Evolutionary conservation across 1,140 invertebrate genomes (phyloP), one percentile per base, ranked within the genome.

Genomic region (Pseudoatta argentina): DNA sequence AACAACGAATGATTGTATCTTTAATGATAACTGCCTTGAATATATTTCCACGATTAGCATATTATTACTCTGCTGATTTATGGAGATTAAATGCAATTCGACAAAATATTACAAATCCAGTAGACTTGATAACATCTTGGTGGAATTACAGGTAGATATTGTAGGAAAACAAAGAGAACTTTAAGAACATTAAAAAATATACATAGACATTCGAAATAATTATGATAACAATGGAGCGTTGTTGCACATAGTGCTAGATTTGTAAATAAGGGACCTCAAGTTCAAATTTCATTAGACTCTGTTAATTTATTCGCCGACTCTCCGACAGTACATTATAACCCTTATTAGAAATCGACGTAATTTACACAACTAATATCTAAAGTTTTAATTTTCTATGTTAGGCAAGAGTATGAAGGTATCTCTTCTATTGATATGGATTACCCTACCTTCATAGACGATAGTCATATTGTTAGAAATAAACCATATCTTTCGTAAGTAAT

Each of bases 41-140:
- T 63, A 79, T 93, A 64, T 79, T 94, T 18, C 94, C 94, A 12
- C 83, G 96, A 82, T 93, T 97, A 88, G 95, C 96, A 59, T 96
- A 96, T 91, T 97, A 96, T 87, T 91, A 96, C n/a, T 94, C 95
- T 12, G 96, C 94, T 2, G 96, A 97, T 86, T 94, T 94, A 87
- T 96, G 96, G 96, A 95, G 96, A 91, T 91, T 96, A 24, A 94
- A 96, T 82, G 92, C 95, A 55, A 91, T 96, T n/a, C 94, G 94
- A 91, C 94, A 95, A 63, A 93, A 92, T 78, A 91, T 88, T 88
- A 94, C 91, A 88, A 94, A 92, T 91, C 83, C 89, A 2, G 88
- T 63, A 78, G 92, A 93, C 66, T 72, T 94, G 39, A 64, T 86
- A 8, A 66, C 86, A 27, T 91, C 93, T 92, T 95, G 95, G 95